Evolutionary conservation across 2,797 vertebrate genomes (phyloP).

Genomic region (Amniataba percoides): DNA sequence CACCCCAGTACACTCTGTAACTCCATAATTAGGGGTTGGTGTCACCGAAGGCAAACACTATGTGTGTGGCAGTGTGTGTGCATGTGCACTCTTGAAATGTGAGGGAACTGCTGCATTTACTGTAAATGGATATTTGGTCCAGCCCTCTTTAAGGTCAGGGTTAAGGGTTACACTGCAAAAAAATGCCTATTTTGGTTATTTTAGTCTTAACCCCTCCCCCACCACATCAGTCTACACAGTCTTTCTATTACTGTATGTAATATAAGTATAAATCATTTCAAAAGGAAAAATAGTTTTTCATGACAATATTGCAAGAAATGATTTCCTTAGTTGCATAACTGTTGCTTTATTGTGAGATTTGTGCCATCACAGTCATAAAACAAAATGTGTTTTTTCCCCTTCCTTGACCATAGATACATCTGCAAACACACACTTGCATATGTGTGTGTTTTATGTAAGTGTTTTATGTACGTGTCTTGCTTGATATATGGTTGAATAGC

Average conservation of each 20-base stretch:
- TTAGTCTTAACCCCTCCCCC: background rate
- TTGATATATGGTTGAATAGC: constrained; percentile 35
- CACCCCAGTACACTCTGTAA: constrained; percentile 50
- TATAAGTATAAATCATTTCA: constrained; percentile 15
- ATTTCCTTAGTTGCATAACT: background rate
- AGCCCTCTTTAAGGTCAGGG: constrained; percentile 20
- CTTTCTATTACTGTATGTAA: background rate
- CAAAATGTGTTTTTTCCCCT: constrained; percentile 14
- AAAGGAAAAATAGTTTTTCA: background rate
- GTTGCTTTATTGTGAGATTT: background rate
- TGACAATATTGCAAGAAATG: background rate
- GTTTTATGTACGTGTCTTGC: constrained; percentile 17
- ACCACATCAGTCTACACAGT: background rate
- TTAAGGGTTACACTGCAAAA: constrained; percentile 8
- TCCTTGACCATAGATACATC: constrained; percentile 23
- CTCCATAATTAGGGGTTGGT: constrained; percentile 69
- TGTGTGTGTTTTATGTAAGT: background rate
- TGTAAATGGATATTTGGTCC: constrained; percentile 25
- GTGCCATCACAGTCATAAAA: background rate
- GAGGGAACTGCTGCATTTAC: constrained; percentile 39
- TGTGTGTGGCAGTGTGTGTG: constrained; percentile 20
- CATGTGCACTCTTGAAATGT: background rate
- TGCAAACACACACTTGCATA: background rate
- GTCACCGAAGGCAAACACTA: constrained; percentile 57
- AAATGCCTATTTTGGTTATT: constrained; percentile 5